Evolutionary conservation across 1,140 invertebrate species (phyloP).

Genomic region (Wasmannia auropunctata): DNA sequence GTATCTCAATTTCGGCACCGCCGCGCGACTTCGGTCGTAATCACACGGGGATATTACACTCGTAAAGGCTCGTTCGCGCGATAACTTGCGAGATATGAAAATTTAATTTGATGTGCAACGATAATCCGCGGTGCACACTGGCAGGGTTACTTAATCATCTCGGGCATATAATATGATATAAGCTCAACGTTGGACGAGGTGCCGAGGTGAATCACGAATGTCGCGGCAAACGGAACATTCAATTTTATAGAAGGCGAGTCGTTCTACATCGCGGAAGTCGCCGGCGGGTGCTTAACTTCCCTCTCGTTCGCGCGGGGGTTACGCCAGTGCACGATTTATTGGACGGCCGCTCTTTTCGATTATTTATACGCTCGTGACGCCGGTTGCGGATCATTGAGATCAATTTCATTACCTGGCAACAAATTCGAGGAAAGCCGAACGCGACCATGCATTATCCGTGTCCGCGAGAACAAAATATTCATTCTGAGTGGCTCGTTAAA

Average conservation of each 20-base stretch:
- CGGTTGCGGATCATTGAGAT: constrained; percentile 49
- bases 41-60: constrained; percentile 41
- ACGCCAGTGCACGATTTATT: constrained; percentile 46
- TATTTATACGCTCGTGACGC: constrained; percentile 41
- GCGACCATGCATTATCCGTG: constrained; percentile 32
- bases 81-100: constrained; percentile 35
- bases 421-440: constrained; percentile 29
- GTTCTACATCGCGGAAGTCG: background rate
- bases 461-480: constrained; percentile 68
- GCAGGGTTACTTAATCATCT: constrained; percentile 25
- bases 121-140: constrained; percentile 26
- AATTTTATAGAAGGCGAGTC: constrained; percentile 5
- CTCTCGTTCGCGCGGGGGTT: background rate
- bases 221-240: background rate
- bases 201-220: constrained; percentile 18
- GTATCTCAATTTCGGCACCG: constrained; percentile 47
- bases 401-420: constrained; percentile 53
- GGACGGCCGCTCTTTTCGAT: constrained; percentile 20
- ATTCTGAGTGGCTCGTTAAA: constrained; percentile 71
- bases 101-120: constrained; percentile 34
- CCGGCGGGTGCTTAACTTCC: background rate
- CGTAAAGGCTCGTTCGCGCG: constrained; percentile 16
- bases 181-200: background rate
- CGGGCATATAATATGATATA: constrained; percentile 23
- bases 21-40: constrained; percentile 23